phyloP scores from a whole-genome alignment of 2,113 vertebrate genomes.

The Hystrix cristata region DNA sequence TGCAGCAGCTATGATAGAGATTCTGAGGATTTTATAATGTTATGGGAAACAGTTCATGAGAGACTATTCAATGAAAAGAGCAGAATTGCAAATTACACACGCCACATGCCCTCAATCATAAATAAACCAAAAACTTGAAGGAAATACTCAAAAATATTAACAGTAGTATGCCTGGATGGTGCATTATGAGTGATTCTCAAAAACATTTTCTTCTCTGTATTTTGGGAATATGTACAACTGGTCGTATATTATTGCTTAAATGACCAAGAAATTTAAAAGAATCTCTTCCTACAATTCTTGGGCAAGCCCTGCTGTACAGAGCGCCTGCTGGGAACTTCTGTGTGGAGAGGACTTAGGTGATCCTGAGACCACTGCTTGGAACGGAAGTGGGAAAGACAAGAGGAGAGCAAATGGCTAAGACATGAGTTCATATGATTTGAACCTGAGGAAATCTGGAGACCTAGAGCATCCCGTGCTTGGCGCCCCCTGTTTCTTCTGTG shows the following conservation, averaged over 20 bases:
- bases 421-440: background rate
- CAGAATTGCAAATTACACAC: background rate
- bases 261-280: background rate
- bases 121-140: constrained; percentile 27
- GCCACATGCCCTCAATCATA: background rate
- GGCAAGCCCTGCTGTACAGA: background rate
- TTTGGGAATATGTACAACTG: background rate
- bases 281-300: background rate
- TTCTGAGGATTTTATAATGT: background rate
- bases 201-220: background rate
- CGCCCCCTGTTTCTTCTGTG: background rate
- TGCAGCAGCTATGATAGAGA: background rate
- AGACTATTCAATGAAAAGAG: background rate
- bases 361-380: background rate
- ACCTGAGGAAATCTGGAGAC: background rate
- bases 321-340: background rate
- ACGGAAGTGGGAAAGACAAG: background rate
- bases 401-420: background rate
- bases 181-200: background rate
- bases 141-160: background rate
- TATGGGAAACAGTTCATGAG: background rate
- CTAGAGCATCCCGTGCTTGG: background rate
- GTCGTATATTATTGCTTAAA: background rate
- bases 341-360: background rate
- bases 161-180: background rate